Conservation (phyloP, 30 jellyfish, hydroid and myxozoan species). For the Chrysaora quinquecirrha region DNA sequence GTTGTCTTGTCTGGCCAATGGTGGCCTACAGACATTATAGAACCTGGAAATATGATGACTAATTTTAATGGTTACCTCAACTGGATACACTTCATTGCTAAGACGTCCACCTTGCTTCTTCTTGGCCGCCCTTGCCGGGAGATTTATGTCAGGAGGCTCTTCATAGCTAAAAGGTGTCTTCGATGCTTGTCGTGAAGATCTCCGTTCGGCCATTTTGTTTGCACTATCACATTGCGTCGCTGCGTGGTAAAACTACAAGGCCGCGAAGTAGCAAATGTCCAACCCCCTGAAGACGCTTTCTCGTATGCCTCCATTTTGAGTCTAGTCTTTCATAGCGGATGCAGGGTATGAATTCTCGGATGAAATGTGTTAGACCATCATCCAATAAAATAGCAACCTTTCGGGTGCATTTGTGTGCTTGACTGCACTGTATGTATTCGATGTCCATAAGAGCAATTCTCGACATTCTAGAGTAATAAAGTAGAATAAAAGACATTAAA, state of each 20-base stretch:
- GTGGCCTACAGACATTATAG: neutral
- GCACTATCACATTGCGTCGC: neutral
- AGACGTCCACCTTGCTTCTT: neutral
- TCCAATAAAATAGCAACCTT: too few species aligned
- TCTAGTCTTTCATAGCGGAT: too few species aligned
- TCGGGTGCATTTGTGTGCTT: too few species aligned
- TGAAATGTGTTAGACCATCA: too few species aligned
- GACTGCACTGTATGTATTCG: too few species aligned
- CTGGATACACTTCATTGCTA: neutral
- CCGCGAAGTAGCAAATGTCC: constrained; percentile 1
- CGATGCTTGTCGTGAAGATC: neutral
- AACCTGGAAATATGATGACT: neutral
- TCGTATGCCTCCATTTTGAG: too few species aligned
- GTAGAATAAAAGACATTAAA: too few species aligned
- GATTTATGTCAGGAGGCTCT: neutral
- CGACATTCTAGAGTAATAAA: too few species aligned
- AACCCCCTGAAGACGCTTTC: neutral
- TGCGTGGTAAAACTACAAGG: neutral
- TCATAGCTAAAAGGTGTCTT: neutral
- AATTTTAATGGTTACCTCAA: neutral
- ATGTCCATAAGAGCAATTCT: too few species aligned
- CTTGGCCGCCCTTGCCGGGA: neutral
- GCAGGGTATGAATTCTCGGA: too few species aligned
- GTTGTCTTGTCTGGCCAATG: neutral
- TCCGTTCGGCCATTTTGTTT: neutral